A percentile compares a stretch with the other conserved stretches of the same genome.
Conservation (phyloP, 2,113 vertebrate genomes). For the Zosterops pallidus region DNA sequence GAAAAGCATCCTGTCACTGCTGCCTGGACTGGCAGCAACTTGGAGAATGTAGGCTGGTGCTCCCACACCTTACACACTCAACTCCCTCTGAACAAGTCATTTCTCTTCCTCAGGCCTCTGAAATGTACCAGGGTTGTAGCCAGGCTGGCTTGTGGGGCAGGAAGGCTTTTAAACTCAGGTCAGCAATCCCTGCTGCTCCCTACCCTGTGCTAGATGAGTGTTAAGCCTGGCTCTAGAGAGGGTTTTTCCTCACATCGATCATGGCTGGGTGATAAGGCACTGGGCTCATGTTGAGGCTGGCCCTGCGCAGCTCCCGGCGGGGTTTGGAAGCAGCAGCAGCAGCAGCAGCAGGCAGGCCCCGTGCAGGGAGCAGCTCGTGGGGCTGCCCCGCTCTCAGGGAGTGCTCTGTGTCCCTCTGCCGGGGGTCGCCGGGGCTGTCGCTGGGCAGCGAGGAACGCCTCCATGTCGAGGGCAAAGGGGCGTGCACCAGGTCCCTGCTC, state of each 20-base stretch:
- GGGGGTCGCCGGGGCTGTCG: constrained; percentile 81
- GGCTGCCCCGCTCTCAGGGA: constrained; percentile 61
- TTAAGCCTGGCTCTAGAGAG: constrained; percentile 67
- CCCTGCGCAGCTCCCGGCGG: constrained; percentile 79
- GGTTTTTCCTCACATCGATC: constrained; percentile 92
- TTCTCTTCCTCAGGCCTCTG: neutral
- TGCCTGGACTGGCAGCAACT: neutral
- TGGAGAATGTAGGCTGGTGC: rapidly evolving
- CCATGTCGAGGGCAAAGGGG: constrained; percentile 88
- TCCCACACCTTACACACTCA: neutral
- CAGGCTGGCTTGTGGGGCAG: neutral
- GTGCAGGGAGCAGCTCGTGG: neutral
- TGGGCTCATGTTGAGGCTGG: constrained; percentile 75
- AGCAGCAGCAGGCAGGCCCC: constrained; percentile 51
- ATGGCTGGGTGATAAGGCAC: constrained; percentile 74
- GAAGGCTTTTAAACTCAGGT: rapidly evolving
- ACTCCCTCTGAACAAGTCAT: neutral
- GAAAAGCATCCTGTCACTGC: neutral
- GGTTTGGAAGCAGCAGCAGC: constrained; percentile 68
- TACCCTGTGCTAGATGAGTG: neutral
- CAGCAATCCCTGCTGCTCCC: neutral
- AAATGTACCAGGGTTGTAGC: neutral
- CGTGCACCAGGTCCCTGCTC: constrained; percentile 83
- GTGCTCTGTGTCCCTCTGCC: constrained; percentile 67
- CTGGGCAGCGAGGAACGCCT: constrained; percentile 87